These are phyloP conservation scores for Eupithecia insigniata DNA, from an alignment of 2,888 invertebrate genomes.

Conservation along the genomic window DNA sequence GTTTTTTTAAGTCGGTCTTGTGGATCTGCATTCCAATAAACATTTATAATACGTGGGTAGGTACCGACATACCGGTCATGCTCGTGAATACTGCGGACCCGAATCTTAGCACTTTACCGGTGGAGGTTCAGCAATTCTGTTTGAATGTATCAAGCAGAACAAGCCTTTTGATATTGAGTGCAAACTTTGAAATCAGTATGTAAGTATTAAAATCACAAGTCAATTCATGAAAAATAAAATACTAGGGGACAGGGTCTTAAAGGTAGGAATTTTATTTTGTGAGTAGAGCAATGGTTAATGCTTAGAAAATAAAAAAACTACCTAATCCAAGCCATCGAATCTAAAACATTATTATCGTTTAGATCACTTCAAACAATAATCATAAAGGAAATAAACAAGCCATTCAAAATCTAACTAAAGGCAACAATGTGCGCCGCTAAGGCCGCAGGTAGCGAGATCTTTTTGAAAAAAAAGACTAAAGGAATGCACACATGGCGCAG, in stretches of 20 bases:
- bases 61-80: slow-evolving; percentile 45
- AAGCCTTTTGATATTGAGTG: background rate
- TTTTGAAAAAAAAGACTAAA: slow-evolving; percentile 62
- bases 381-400: slow-evolving; percentile 41
- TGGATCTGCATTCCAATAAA: slow-evolving; percentile 74
- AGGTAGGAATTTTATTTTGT: background rate
- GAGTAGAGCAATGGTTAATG: background rate
- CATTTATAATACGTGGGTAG: slow-evolving; percentile 59
- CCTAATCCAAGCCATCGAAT: slow-evolving; percentile 16
- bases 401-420: slow-evolving; percentile 51
- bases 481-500: slow-evolving; percentile 82
- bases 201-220: background rate
- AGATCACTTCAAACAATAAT: slow-evolving; percentile 45
- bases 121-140: background rate
- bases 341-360: slow-evolving; percentile 30
- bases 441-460: slow-evolving; percentile 75
- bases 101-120: slow-evolving; percentile 16
- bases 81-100: slow-evolving; percentile 27
- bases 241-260: background rate
- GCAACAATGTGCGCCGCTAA: slow-evolving; percentile 65
- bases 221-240: background rate
- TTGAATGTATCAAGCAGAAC: background rate
- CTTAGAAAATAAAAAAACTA: background rate
- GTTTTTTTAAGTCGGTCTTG: slow-evolving; percentile 73
- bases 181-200: background rate